A percentile compares a stretch with the other conserved stretches of the same genome.
phyloP scores from a whole-genome alignment of 2,797 vertebrate species.

The Darevskia nairensis region DNA sequence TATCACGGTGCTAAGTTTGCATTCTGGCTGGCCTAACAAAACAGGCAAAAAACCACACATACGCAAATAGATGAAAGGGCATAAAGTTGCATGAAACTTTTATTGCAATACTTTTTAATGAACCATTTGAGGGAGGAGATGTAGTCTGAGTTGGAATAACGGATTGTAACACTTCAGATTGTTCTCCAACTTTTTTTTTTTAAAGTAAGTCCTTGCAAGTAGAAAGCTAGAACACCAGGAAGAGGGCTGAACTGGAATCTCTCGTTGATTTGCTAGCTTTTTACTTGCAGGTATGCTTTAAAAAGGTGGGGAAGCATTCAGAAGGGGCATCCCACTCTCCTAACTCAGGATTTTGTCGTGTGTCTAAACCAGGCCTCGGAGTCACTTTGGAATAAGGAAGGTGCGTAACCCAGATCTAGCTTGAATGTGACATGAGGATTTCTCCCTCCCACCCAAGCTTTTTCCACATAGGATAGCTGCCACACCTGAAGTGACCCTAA shows the following conservation, averaged over 20 bases:
- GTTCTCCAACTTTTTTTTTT: not conserved
- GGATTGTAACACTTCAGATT: not conserved
- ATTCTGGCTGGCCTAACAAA: not conserved
- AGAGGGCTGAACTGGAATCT: not conserved
- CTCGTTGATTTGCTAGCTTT: not conserved
- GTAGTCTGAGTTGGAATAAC: not conserved
- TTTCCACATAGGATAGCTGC: not conserved
- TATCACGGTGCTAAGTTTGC: too few species aligned
- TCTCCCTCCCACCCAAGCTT: not conserved
- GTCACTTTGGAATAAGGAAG: not conserved
- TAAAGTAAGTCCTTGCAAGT: not conserved
- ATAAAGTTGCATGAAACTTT: not conserved
- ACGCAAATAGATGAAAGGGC: too few species aligned
- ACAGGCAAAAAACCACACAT: too few species aligned
- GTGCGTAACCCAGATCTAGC: too few species aligned
- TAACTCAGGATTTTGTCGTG: not conserved
- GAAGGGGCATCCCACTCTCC: accelerated
- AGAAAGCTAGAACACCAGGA: not conserved
- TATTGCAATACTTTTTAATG: not conserved
- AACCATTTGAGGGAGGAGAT: not conserved
- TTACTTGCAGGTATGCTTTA: not conserved
- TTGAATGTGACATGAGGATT: too few species aligned
- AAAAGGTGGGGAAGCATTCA: not conserved
- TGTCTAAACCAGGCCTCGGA: not conserved
- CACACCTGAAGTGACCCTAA: not conserved